Evolutionary conservation across 2,888 invertebrate genomes (phyloP), one percentile per base, ranked within the genome.

Genomic region (Aleiodes leptofemur): DNA sequence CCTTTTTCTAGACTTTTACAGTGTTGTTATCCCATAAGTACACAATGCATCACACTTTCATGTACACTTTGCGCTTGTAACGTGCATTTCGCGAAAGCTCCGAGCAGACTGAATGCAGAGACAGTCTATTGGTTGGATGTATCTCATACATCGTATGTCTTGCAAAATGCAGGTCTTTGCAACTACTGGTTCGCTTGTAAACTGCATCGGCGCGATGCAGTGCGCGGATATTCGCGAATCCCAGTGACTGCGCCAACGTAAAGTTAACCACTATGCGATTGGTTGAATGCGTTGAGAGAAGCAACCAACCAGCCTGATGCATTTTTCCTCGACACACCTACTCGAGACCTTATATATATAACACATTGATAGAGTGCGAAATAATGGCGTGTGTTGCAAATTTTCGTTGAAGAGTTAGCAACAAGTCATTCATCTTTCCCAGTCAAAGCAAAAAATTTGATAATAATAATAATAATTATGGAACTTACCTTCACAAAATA

Each of bases 401-500:
- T 23, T 23, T 23, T 1, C 23, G 23, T 23, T 23, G 1, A 23
- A 23, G 23, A 23, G 23, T 23, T 23, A 23, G 23, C 23, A 23
- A 23, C 23, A 23, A 23, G 23, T 23, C 23, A 23, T 23, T 23
- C 23, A 23, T 23, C 23, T 23, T 23, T 23, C 23, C 23, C 1
- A 23, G 23, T 23, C 23, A 23, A 23, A 1, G 23, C 2, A 23
- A 23, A 23, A 23, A 23, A 23, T 1, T 23, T 23, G 23, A 23
- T 23, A 2, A 23, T 23, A 23, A 23, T 23, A 23, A 23, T 23
- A 23, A 23, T 23, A 23, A 23, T 23, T 23, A 23, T 23, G 1
- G 23, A 1, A 23, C 94, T 93, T 90, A 96, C 97, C 96, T 93
- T 96, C 96, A 92, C 97, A 97, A 91, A 96, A 97, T 85, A 97